Evolutionary conservation across 2,797 vertebrate species (phyloP), one percentile per base, ranked within the genome.

Genomic region (Linurgus olivaceus): DNA sequence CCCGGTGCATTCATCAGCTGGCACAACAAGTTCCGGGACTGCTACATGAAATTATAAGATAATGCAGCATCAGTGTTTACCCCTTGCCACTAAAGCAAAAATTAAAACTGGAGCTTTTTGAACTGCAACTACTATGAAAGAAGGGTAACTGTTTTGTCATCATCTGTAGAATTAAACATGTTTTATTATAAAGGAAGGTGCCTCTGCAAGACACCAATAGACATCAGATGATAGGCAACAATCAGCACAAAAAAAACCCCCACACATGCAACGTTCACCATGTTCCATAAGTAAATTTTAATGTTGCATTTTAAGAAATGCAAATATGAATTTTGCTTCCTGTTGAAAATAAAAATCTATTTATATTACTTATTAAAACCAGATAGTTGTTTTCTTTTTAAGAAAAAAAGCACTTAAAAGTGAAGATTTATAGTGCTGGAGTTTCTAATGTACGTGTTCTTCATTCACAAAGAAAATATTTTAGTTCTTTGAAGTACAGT

Each of bases 31-130:
- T 77, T 96, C 89, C 85, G 24, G 96, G 86, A 85, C 54, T 54
- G 92, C 50, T 29, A 93, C 47, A 74, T 78, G 51, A 96, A 96
- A 96, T 93, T 94, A 90, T 92, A 96, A 94, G 80, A 92, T 87
- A 96, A 92, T 65, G 77, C 92, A 96, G 33, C 86, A 88, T 79
- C 88, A 95, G 70, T 93, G 71, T 92, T 96, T 92, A 91, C 83
- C 48, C 76, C 77, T 48, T 76, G 77, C 59, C 74, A 59, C 38
- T 71, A 76, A 23, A 92, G 66, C 35, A 93, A 50, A 83, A 96
- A n/a, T 21, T 38, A n/a, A 78, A 50, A 84, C 18, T 7, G 2
- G 20, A 92, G 48, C 20, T 93, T 70, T 95, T 70, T 47, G 81
- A 76, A 83, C 58, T 37, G 38, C 72, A 95, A 68, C 12, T 19